These are phyloP conservation scores for Melanotaenia parkinsoni DNA, from an alignment of 2,797 vertebrate genomes.

Conservation along the genomic window DNA sequence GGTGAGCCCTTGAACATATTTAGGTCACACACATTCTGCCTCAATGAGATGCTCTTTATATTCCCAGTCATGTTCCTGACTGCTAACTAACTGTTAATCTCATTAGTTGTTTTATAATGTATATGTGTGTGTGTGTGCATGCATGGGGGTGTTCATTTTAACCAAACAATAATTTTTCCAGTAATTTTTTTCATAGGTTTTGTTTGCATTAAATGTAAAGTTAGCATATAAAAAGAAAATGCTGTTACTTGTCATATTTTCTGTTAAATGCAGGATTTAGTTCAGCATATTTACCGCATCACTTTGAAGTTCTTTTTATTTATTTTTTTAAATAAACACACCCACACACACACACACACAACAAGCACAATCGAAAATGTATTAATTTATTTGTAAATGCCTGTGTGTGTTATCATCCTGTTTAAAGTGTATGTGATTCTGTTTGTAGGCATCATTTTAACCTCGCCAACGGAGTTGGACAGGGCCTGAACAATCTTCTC, in stretches of 20 bases:
- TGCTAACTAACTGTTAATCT: not conserved
- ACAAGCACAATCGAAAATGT: not conserved
- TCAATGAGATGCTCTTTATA: not conserved
- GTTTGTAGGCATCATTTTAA: slow-evolving; percentile 68
- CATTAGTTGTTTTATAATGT: not conserved
- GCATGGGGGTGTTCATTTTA: not conserved
- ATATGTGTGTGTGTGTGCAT: not conserved
- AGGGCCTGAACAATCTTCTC: slow-evolving; percentile 99
- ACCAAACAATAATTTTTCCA: not conserved
- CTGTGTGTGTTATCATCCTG: not conserved
- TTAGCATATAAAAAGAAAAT: not conserved
- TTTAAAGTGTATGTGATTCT: not conserved
- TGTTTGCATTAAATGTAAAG: not conserved
- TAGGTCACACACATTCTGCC: not conserved
- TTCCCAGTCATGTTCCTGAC: not conserved
- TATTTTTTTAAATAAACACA: not conserved
- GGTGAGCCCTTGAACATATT: not conserved
- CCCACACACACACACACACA: no score
- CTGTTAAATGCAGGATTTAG: not conserved
- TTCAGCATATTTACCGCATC: not conserved
- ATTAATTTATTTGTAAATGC: not conserved
- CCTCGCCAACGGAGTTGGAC: slow-evolving; percentile 99
- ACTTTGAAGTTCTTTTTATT: not conserved
- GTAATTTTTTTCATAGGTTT: not conserved
- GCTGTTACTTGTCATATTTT: not conserved